Evolutionary conservation across 2,888 invertebrate genomes (phyloP).

Genomic region (Ecliptopera silaceata): DNA sequence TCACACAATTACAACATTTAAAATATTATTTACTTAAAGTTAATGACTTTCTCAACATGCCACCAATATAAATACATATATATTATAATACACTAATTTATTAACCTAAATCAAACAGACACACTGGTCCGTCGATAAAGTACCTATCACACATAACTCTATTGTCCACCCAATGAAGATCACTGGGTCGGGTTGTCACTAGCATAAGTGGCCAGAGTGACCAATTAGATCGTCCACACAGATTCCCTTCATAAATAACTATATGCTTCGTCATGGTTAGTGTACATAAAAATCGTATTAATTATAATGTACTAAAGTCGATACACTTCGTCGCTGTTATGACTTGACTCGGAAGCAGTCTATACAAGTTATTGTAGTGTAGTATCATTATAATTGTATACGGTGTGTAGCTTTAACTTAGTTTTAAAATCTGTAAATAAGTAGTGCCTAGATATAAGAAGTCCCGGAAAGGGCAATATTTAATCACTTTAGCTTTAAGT

Average conservation of each 20-base stretch:
- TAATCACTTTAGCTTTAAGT: constrained; percentile 1
- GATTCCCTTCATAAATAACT: constrained; percentile 15
- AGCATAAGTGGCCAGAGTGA: no score
- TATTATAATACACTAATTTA: no score
- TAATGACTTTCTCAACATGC: no score
- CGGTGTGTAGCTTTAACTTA: not conserved
- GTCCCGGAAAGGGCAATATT: constrained; percentile 16
- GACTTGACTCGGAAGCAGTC: not conserved
- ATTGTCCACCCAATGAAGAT: no score
- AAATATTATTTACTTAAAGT: no score
- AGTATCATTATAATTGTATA: constrained; percentile 17
- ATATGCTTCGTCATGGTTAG: constrained; percentile 19
- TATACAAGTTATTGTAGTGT: not conserved
- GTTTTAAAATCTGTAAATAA: constrained; percentile 9
- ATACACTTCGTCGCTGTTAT: not conserved
- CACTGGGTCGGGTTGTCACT: no score
- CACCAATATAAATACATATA: no score
- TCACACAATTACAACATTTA: not conserved
- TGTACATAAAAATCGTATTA: constrained; percentile 17
- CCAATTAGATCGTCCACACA: no score
- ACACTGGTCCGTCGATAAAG: no score
- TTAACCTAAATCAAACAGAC: no score
- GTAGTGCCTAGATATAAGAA: constrained; percentile 11
- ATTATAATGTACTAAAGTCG: constrained; percentile 10
- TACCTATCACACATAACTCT: no score